A percentile compares a stretch with the other conserved stretches of the same genome.
Conservation (phyloP, 1,140 invertebrate genomes). For the Drosophila virilis region DNA sequence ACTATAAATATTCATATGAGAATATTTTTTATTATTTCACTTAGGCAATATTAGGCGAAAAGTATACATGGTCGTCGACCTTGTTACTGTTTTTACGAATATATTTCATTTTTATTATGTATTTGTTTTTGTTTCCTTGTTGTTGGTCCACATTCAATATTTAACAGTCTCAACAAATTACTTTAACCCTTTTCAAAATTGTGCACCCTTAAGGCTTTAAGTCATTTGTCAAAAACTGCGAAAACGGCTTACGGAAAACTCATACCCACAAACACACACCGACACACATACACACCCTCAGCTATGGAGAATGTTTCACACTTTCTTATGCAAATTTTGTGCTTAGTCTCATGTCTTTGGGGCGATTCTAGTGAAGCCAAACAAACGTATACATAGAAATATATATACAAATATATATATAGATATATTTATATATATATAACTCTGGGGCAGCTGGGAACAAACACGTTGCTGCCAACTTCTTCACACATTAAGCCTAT, state of each 20-base stretch:
- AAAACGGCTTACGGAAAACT: constrained; percentile 57
- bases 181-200: constrained; percentile 74
- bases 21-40: constrained; percentile 22
- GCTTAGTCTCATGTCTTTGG: constrained; percentile 54
- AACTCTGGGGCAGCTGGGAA: constrained; percentile 19
- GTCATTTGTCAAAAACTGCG: constrained; percentile 80
- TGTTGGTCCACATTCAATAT: constrained; percentile 70
- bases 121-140: constrained; percentile 46
- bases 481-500: constrained; percentile 73
- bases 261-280: constrained; percentile 10
- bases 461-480: constrained; percentile 69
- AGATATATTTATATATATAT: constrained; percentile 17
- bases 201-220: constrained; percentile 74
- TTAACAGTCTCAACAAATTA: constrained; percentile 80
- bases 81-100: constrained; percentile 27
- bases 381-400: constrained; percentile 21
- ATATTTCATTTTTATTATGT: constrained; percentile 71
- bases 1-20: constrained; percentile 32
- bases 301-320: constrained; percentile 59
- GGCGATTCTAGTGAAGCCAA: constrained; percentile 49
- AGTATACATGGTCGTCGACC: constrained; percentile 6
- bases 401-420: constrained; percentile 28
- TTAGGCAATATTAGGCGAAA: constrained; percentile 34
- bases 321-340: constrained; percentile 77
- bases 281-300: constrained; percentile 6